Percentiles rank a stretch among this genome's conserved stretches.
These are phyloP conservation scores for Cydia splendana DNA, from an alignment of 1,140 invertebrate genomes.

Conservation along the genomic window DNA sequence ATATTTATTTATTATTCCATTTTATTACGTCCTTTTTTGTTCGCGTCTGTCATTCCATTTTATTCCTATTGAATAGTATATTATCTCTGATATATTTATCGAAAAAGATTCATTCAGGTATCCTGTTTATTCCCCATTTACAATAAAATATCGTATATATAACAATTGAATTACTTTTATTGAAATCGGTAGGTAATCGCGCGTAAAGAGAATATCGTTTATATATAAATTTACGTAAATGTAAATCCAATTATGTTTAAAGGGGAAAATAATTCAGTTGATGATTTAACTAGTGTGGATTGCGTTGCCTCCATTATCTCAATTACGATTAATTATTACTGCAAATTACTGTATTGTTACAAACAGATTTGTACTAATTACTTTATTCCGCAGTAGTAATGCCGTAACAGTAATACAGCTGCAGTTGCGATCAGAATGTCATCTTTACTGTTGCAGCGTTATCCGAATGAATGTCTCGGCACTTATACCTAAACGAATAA, in stretches of 20 bases:
- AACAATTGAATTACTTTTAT: neutral
- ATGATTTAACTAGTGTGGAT: neutral
- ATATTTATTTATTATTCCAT: no score
- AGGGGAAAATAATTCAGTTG: neutral
- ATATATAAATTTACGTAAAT: neutral
- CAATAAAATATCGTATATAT: neutral
- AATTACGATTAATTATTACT: neutral
- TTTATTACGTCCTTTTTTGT: no score
- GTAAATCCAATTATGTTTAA: neutral
- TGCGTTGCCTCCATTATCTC: neutral
- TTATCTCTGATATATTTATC: no score
- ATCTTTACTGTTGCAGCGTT: neutral
- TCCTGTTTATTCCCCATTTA: neutral
- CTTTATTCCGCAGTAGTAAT: neutral
- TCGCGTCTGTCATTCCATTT: no score
- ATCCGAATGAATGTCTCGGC: no score
- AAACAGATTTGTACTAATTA: constrained; percentile 13
- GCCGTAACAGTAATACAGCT: neutral
- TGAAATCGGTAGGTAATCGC: neutral
- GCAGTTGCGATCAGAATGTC: neutral
- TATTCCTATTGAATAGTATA: no score
- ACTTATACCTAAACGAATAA: no score
- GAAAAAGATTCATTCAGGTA: no score
- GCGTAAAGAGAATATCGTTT: neutral
- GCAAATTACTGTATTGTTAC: neutral